Percentiles rank a stretch among this genome's conserved stretches.
Conservation (phyloP, 2,113 vertebrate species). For the Pogona vitticeps region DNA sequence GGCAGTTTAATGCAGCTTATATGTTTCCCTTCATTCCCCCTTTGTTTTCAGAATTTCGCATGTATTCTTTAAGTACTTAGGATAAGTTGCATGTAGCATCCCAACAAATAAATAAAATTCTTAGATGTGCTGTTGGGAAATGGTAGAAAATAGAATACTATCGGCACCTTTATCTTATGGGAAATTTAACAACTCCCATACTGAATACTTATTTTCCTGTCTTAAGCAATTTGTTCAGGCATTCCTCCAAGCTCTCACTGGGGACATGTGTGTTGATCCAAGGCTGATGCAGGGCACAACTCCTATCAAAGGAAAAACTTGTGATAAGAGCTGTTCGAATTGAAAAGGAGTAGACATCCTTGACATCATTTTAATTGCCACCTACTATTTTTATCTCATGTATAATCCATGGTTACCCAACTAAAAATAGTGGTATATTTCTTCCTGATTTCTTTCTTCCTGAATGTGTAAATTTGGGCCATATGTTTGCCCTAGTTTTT, state of each 20-base stretch:
- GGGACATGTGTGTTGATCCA: neutral
- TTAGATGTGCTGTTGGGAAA: constrained; percentile 34
- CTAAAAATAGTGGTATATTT: constrained; percentile 18
- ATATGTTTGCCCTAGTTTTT: neutral
- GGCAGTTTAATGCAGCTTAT: neutral
- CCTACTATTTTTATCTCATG: constrained; percentile 11
- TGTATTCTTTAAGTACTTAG: constrained; percentile 8
- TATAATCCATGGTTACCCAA: constrained; percentile 29
- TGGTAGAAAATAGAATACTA: constrained; percentile 2
- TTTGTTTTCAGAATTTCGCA: neutral
- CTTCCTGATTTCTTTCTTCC: constrained; percentile 11
- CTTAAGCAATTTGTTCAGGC: constrained; percentile 45
- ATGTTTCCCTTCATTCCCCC: neutral
- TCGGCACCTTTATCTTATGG: constrained; percentile 39
- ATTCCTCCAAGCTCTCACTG: constrained; percentile 29
- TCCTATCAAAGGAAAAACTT: constrained; percentile 36
- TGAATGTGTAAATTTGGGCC: too few relatives aligned
- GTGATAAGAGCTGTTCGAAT: constrained; percentile 33
- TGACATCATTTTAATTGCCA: constrained; percentile 15
- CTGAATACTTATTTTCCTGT: constrained; percentile 37
- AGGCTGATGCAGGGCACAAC: constrained; percentile 19
- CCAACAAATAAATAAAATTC: constrained; percentile 14
- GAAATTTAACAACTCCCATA: constrained; percentile 38
- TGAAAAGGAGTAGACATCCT: constrained; percentile 24
- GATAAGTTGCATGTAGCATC: neutral